phyloP scores from a whole-genome alignment of 2,113 vertebrate species.

The Colistium nudipinnis region DNA sequence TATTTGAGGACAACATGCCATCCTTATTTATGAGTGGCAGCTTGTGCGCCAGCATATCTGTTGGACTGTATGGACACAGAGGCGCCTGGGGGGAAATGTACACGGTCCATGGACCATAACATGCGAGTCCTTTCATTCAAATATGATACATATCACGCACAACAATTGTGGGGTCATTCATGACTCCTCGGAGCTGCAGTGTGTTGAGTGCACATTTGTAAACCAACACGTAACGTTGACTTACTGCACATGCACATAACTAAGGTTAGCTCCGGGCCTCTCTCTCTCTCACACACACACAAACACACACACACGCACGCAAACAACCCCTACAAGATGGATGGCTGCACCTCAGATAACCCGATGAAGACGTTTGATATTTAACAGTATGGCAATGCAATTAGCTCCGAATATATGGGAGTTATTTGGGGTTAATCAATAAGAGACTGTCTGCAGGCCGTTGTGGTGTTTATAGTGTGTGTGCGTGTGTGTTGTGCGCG shows the following conservation, averaged over 20 bases:
- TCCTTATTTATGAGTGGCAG: not conserved
- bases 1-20: not conserved
- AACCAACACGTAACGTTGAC: constrained; percentile 39
- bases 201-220: constrained; percentile 15
- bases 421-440: constrained; percentile 53
- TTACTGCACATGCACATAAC: constrained; percentile 32
- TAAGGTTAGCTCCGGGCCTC: not conserved
- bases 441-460: constrained; percentile 45
- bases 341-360: constrained; percentile 66
- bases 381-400: constrained; percentile 38
- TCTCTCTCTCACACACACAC: not conserved
- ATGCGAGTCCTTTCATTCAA: constrained; percentile 34
- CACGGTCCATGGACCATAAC: constrained; percentile 30
- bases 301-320: not conserved
- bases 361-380: constrained; percentile 48
- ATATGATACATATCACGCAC: constrained; percentile 37
- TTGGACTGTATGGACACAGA: not conserved
- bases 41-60: constrained; percentile 3
- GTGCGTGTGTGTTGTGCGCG: not conserved
- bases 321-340: constrained; percentile 56
- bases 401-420: constrained; percentile 29
- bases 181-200: constrained; percentile 10
- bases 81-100: constrained; percentile 16
- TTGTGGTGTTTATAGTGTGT: constrained; percentile 39
- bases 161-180: constrained; percentile 24